Conservation (phyloP, 2,797 vertebrate species). For the Gymnocypris eckloni region DNA sequence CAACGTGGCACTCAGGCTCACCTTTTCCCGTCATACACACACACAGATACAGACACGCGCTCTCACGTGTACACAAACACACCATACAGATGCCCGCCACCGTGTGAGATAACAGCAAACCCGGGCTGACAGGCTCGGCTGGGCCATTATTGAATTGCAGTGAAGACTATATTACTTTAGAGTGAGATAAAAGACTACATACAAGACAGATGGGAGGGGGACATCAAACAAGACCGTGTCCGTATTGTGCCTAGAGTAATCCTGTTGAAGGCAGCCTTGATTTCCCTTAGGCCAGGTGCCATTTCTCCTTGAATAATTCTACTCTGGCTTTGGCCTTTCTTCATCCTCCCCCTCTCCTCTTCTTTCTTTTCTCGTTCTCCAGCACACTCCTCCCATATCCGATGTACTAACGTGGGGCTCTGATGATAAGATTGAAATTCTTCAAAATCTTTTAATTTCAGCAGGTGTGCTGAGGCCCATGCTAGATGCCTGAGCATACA, state of each 20-base stretch:
- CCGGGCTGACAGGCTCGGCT: slow-evolving; percentile 91
- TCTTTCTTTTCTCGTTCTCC: slow-evolving; percentile 41
- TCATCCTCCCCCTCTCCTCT: slow-evolving; percentile 60
- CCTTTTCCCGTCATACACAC: slow-evolving; percentile 55
- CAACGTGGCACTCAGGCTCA: slow-evolving; percentile 60
- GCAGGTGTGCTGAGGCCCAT: slow-evolving; percentile 60
- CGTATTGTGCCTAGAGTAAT: slow-evolving; percentile 96
- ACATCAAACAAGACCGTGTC: slow-evolving; percentile 98
- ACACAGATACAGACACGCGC: slow-evolving; percentile 65
- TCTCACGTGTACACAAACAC: slow-evolving; percentile 57
- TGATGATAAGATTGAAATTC: slow-evolving; percentile 77
- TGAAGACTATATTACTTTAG: slow-evolving; percentile 98
- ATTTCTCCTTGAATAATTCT: slow-evolving; percentile 91
- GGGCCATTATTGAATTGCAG: slow-evolving; percentile 98
- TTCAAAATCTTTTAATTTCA: slow-evolving; percentile 78
- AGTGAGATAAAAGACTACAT: slow-evolving; percentile 98
- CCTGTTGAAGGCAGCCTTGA: slow-evolving; percentile 90
- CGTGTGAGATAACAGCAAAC: slow-evolving; percentile 97
- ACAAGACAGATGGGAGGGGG: slow-evolving; percentile 94
- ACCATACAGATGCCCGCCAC: slow-evolving; percentile 84
- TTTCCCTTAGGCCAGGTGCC: slow-evolving; percentile 90
- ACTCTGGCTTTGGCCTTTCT: slow-evolving; percentile 70
- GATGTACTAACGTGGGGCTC: slow-evolving; percentile 64
- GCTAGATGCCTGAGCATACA: slow-evolving; percentile 66
- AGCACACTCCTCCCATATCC: slow-evolving; percentile 49